Evolutionary conservation across 2,888 invertebrate genomes (phyloP).

Genomic region (Drosophila pullipes): DNA sequence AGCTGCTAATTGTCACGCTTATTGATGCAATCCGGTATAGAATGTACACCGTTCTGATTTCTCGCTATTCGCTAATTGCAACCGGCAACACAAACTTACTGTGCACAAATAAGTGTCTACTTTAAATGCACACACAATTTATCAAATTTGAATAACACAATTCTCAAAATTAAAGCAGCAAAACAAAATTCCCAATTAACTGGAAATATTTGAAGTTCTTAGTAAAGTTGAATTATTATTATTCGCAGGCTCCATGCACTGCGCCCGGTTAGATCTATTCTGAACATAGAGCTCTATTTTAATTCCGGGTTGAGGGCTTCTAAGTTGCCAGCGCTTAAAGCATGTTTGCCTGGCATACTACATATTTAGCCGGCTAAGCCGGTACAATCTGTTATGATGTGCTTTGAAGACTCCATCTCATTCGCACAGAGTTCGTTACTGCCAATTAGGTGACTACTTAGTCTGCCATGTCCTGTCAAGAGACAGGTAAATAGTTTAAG

Average conservation of each 20-base stretch:
- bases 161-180: not conserved
- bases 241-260: not conserved
- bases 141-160: not conserved
- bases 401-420: not conserved
- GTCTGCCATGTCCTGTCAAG: not conserved
- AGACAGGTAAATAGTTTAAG: not conserved
- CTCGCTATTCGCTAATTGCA: slow-evolving; percentile 50
- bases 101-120: slow-evolving; percentile 9
- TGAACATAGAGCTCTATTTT: not conserved
- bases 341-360: not conserved
- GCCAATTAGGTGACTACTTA: not conserved
- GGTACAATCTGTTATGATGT: not conserved
- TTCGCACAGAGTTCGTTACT: not conserved
- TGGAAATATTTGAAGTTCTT: not conserved
- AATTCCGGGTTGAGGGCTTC: not conserved
- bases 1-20: slow-evolving; percentile 55
- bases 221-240: not conserved
- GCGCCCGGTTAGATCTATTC: not conserved
- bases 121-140: not conserved
- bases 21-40: slow-evolving; percentile 53
- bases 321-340: not conserved
- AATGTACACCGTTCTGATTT: slow-evolving; percentile 36
- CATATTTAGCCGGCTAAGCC: not conserved
- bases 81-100: slow-evolving; percentile 28
- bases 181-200: not conserved